Evolutionary conservation across 2,888 invertebrate species (phyloP).

Genomic region (Eurytoma californica): DNA sequence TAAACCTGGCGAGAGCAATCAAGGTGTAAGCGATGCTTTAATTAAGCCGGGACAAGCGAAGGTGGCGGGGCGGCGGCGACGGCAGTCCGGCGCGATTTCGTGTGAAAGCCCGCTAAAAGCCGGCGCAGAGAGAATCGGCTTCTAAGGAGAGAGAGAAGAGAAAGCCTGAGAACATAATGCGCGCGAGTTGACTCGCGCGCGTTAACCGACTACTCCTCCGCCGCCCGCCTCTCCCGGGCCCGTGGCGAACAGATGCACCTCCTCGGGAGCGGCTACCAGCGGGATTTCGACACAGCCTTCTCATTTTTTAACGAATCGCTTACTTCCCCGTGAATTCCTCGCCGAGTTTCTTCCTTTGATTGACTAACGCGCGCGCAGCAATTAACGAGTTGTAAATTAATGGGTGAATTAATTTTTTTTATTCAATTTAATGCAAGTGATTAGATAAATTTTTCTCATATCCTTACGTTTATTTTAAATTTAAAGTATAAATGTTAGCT

Average conservation of each 20-base stretch:
- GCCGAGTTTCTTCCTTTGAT: neutral
- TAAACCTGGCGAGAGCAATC: neutral
- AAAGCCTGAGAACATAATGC: constrained; percentile 74
- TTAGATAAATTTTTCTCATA: no score
- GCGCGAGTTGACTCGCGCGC: constrained; percentile 56
- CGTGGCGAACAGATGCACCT: constrained; percentile 19
- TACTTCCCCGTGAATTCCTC: neutral
- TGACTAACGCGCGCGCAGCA: no score
- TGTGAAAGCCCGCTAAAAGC: constrained; percentile 70
- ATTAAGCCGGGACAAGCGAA: constrained; percentile 29
- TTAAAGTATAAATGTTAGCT: no score
- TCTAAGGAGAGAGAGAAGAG: constrained; percentile 71
- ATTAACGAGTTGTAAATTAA: no score
- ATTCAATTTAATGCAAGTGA: no score
- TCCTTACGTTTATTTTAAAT: no score
- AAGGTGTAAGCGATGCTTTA: constrained; percentile 21
- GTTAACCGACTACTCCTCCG: constrained; percentile 20
- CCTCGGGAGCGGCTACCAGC: constrained; percentile 56
- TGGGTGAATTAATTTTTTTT: no score
- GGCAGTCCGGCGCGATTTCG: constrained; percentile 62
- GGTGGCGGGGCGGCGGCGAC: constrained; percentile 1
- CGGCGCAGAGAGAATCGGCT: neutral
- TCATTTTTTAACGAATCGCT: constrained; percentile 13
- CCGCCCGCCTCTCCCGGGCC: neutral
- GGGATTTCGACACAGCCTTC: constrained; percentile 38